A percentile compares a stretch with the other conserved stretches of the same genome.
These are phyloP conservation scores for Zootermopsis nevadensis DNA, from an alignment of 2,888 invertebrate species.

Conservation along the genomic window DNA sequence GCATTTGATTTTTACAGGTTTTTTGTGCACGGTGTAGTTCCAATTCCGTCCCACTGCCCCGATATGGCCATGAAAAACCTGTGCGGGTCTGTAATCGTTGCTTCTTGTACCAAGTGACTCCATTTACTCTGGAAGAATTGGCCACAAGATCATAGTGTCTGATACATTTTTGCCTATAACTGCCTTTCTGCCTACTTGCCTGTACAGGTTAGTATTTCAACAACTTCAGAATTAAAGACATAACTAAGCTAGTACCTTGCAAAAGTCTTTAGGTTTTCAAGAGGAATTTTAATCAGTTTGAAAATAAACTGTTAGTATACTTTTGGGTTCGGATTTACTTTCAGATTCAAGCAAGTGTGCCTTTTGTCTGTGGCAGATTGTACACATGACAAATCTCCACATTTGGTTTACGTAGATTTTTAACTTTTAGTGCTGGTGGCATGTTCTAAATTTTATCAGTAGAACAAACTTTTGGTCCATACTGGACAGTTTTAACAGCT, in stretches of 20 bases:
- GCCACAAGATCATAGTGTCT: slow-evolving; percentile 40
- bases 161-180: neutral
- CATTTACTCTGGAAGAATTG: slow-evolving; percentile 65
- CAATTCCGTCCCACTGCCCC: slow-evolving; percentile 91
- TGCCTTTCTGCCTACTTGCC: neutral
- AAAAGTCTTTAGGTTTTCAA: neutral
- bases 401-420: no score
- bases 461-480: no score
- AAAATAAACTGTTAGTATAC: neutral
- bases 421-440: no score
- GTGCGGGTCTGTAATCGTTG: slow-evolving; percentile 95
- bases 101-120: slow-evolving; percentile 78
- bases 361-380: no score
- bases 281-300: neutral
- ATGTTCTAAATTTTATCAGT: no score
- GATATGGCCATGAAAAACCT: slow-evolving; percentile 91
- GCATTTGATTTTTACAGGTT: slow-evolving; percentile 71
- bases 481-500: no score
- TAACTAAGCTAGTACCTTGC: neutral
- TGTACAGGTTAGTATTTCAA: neutral
- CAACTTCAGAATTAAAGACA: neutral
- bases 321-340: no score
- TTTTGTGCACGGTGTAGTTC: slow-evolving; percentile 95
- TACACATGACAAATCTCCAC: neutral
- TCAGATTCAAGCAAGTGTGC: no score